Percentiles rank a stretch among this genome's conserved stretches.
Evolutionary conservation across 2,888 invertebrate genomes (phyloP).

Genomic region (Colostygia pectinataria): DNA sequence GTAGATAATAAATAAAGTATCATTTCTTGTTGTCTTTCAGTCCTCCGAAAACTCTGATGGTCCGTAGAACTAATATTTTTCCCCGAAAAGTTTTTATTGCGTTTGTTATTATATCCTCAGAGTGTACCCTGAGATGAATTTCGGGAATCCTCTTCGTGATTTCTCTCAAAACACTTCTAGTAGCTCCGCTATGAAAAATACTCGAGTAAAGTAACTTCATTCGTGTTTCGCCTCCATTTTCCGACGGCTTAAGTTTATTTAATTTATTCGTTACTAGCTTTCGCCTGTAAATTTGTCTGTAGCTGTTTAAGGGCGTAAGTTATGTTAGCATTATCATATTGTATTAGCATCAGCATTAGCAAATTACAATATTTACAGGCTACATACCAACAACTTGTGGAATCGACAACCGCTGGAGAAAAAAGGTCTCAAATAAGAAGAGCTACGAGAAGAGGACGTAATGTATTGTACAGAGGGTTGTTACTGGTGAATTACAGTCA

Average conservation of each 20-base stretch:
- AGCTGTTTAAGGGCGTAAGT: too few relatives aligned
- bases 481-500: too few relatives aligned
- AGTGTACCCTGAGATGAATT: conserved; percentile 45
- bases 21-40: conserved; percentile 53
- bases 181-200: conserved; percentile 35
- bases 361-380: too few relatives aligned
- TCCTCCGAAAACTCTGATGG: conserved; percentile 50
- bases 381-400: too few relatives aligned
- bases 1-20: conserved; percentile 48
- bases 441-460: too few relatives aligned
- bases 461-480: too few relatives aligned
- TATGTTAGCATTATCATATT: too few relatives aligned
- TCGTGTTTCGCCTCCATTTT: conserved; percentile 31
- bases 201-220: conserved; percentile 42
- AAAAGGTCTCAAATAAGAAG: too few relatives aligned
- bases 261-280: conserved; percentile 27
- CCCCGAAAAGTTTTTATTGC: conserved; percentile 55
- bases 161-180: conserved; percentile 48
- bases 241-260: conserved; percentile 40
- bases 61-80: conserved; percentile 58
- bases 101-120: conserved; percentile 57
- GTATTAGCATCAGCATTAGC: too few relatives aligned
- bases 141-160: conserved; percentile 45
- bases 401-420: too few relatives aligned
- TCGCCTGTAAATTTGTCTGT: background rate